phyloP scores from a whole-genome alignment of 2,113 vertebrate species.

The Athene noctua region DNA sequence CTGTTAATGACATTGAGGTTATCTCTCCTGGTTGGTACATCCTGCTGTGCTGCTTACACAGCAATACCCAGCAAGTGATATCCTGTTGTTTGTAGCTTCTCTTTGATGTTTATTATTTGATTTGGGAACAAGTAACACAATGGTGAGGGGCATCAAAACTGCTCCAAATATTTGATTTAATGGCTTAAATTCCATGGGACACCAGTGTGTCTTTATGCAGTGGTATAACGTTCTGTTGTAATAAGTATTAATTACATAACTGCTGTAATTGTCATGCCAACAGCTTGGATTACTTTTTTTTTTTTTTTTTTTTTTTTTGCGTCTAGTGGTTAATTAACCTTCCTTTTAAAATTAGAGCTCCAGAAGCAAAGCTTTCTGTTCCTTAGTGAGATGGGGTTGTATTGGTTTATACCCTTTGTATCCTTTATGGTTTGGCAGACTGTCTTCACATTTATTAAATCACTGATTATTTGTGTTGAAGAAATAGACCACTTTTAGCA shows the following conservation, averaged over 20 bases:
- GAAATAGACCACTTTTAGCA: not conserved
- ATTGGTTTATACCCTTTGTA: not conserved
- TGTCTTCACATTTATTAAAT: not conserved
- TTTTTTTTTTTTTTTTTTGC: not conserved
- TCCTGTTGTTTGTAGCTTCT: conserved; percentile 49
- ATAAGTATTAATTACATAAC: not conserved
- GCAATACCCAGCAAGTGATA: not conserved
- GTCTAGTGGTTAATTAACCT: not conserved
- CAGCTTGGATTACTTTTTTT: not conserved
- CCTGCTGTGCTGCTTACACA: not conserved
- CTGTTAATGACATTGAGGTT: conserved; percentile 1
- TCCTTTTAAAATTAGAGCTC: not conserved
- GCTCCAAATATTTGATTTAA: not conserved
- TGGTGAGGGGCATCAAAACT: not conserved
- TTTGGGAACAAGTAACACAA: not conserved
- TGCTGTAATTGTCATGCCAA: not conserved
- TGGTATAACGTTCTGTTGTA: not conserved
- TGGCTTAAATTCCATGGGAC: not conserved
- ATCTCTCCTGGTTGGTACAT: conserved; percentile 27
- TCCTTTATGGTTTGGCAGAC: not conserved
- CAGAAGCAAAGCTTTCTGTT: not conserved
- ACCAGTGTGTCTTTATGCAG: not conserved
- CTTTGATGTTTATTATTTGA: conserved; percentile 31
- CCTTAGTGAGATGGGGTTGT: not conserved
- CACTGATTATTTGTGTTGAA: not conserved